Evolutionary conservation across 2,888 invertebrate species (phyloP), one percentile per base, ranked within the genome.

Genomic region (Eulithis prunata): DNA sequence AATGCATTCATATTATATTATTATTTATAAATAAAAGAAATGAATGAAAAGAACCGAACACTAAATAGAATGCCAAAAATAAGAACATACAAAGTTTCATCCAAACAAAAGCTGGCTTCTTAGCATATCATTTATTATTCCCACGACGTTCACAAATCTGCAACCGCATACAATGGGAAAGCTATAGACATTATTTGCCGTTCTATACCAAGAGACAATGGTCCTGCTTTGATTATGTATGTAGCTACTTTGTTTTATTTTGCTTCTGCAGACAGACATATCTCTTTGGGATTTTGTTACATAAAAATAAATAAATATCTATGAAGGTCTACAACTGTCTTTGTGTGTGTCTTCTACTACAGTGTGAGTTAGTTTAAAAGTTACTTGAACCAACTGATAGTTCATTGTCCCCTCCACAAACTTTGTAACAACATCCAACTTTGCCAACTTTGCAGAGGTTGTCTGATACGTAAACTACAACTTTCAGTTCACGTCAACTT

Each of bases 41-140:
- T 58, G 57, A 63, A 65, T 66, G 56, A 60, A 45, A 60, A 57
- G 41, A 49, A 65, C 46, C 12, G 38, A 47, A 52, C 13, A 60
- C 10, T 60, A 60, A 57, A 57, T 61, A 47, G 12, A 54, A 61
- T 10, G 41, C 41, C 46, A 32, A 53, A 59, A 52, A 59, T 38
- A 58, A 62, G 41, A 21, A 56, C 61, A 59, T 69, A 59, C 74
- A 73, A 73, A 75, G 68, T 73, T 74, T 76, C n/a, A 75, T 74
- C 73, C 78, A 79, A 75, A 79, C 76, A 75, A 78, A 75, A 71
- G 72, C 70, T 65, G 55, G 61, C 80, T 81, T 73, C 73, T 86
- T 85, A 84, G 83, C 87, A 87, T 88, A 86, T 86, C 80, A 85
- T 88, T 88, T 87, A 86, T 81, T 82, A 81, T 71, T 71, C 68